Conservation (phyloP, 2,888 invertebrate genomes). For the Prosapia bicincta region DNA sequence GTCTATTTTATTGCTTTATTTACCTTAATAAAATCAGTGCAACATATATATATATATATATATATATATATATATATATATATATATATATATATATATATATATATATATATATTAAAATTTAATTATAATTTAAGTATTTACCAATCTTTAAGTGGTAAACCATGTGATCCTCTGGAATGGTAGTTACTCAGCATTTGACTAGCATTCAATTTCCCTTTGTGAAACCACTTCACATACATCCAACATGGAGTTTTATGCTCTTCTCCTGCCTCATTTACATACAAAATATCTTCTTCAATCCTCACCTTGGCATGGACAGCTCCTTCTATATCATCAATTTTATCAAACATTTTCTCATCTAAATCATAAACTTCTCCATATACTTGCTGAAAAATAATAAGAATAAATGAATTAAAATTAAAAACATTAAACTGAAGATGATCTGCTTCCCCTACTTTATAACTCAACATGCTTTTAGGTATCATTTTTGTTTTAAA, state of each 20-base stretch:
- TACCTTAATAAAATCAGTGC: too few relatives aligned
- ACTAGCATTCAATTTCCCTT: neutral
- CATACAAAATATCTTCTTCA: neutral
- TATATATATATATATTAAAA: too few relatives aligned
- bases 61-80: too few relatives aligned
- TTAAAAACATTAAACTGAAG: too few relatives aligned
- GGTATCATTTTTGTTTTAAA: too few relatives aligned
- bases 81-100: too few relatives aligned
- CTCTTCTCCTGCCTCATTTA: neutral
- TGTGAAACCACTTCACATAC: neutral
- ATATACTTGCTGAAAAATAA: neutral
- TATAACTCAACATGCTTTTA: too few relatives aligned
- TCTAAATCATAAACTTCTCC: neutral
- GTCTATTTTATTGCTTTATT: too few relatives aligned
- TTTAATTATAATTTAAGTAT: too few relatives aligned
- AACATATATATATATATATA: too few relatives aligned
- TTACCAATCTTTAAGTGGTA: neutral
- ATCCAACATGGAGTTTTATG: neutral
- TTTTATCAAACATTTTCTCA: neutral
- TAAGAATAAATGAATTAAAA: too few relatives aligned
- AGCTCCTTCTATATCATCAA: neutral
- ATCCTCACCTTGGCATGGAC: neutral
- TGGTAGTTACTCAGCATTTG: neutral
- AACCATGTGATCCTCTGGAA: neutral
- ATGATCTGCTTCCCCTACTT: too few relatives aligned